Percentiles rank a stretch among this genome's conserved stretches.
Evolutionary conservation across 2,797 vertebrate genomes (phyloP).

Genomic region (Falco rusticolus): DNA sequence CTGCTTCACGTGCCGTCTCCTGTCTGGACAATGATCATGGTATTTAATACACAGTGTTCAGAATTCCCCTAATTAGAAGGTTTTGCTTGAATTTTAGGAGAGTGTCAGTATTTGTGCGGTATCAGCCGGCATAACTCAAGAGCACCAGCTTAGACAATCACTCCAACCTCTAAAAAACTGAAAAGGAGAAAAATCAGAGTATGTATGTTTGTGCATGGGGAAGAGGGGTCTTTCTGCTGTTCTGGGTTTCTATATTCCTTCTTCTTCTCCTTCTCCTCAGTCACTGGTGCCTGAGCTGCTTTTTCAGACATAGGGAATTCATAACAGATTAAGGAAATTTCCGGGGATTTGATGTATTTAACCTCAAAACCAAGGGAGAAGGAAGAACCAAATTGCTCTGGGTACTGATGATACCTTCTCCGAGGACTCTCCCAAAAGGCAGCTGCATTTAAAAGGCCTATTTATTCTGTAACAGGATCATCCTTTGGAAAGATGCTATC

Average conservation of each 20-base stretch:
- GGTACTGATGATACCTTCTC: not conserved
- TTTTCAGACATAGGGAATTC: not conserved
- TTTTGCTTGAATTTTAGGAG: not conserved
- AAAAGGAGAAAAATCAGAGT: not conserved
- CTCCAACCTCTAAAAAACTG: not conserved
- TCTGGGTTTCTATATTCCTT: not conserved
- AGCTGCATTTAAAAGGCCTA: not conserved
- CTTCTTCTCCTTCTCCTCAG: not conserved
- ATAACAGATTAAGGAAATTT: not conserved
- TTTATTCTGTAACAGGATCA: not conserved
- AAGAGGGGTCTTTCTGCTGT: not conserved
- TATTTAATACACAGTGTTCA: not conserved
- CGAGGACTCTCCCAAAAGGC: not conserved
- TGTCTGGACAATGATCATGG: accelerated
- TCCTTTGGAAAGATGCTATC: not conserved
- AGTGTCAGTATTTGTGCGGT: not conserved
- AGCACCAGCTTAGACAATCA: accelerated
- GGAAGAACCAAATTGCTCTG: not conserved
- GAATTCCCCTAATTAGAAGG: not conserved
- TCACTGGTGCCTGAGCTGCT: not conserved
- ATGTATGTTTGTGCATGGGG: accelerated
- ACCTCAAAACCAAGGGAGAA: not conserved
- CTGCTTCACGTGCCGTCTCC: not conserved
- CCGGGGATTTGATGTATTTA: not conserved
- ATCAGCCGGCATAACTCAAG: not conserved